Percentiles rank a stretch among this genome's conserved stretches.
These are phyloP conservation scores for Hemichromis elongatus DNA, from an alignment of 2,113 vertebrate genomes.

Conservation along the genomic window DNA sequence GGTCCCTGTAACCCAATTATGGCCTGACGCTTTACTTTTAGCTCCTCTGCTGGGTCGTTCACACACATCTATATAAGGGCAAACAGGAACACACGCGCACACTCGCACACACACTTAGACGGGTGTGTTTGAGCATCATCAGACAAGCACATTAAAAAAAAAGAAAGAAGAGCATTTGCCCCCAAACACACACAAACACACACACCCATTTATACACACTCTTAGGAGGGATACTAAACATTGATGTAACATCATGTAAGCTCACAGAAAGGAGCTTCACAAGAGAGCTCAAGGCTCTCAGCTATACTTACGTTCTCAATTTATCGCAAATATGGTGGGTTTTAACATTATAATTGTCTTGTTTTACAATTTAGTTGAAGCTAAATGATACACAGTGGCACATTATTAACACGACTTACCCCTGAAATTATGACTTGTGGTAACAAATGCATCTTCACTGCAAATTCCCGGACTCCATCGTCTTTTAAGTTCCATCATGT, in stretches of 20 bases:
- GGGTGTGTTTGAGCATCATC: slow-evolving; percentile 33
- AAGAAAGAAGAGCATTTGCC: not conserved
- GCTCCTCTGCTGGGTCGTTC: slow-evolving; percentile 67
- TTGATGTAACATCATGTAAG: not conserved
- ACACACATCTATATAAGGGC: slow-evolving; percentile 67
- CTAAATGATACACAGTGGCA: not conserved
- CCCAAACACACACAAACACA: not conserved
- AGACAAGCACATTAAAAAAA: slow-evolving; percentile 28
- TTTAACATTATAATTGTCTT: not conserved
- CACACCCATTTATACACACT: not conserved
- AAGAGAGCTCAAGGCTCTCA: not conserved
- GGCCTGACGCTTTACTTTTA: slow-evolving; percentile 73
- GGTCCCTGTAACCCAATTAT: slow-evolving; percentile 77
- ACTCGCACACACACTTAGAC: slow-evolving; percentile 31
- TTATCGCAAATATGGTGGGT: not conserved
- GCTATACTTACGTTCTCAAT: not conserved
- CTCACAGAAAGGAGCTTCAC: not conserved
- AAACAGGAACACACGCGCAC: slow-evolving; percentile 40
- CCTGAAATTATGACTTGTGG: not conserved
- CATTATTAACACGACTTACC: not conserved
- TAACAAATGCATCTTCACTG: not conserved
- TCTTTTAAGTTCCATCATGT: not conserved
- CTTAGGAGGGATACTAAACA: not conserved
- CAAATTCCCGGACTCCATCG: not conserved
- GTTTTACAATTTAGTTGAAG: not conserved